These are phyloP conservation scores for Nyctibius bracteatus DNA, from an alignment of 2,113 vertebrate species.

Conservation along the genomic window DNA sequence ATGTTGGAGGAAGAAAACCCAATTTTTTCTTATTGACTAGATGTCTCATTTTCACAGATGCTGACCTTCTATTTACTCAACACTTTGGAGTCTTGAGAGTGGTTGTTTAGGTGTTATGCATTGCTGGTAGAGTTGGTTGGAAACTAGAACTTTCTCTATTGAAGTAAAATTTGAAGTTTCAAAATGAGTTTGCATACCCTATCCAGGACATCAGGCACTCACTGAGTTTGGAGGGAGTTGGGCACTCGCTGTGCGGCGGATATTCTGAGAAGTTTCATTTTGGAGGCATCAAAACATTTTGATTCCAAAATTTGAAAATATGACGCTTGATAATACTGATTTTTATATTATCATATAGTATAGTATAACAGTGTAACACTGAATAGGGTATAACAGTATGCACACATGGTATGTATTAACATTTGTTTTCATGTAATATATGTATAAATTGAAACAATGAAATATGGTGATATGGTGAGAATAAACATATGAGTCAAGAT, in stretches of 20 bases:
- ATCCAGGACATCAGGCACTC: background rate
- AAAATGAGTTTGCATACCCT: background rate
- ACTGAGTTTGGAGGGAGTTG: background rate
- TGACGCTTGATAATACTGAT: background rate
- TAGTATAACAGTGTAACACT: background rate
- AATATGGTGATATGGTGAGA: background rate
- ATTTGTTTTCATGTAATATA: background rate
- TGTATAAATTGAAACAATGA: slow-evolving; percentile 4
- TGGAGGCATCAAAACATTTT: background rate
- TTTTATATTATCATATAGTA: background rate
- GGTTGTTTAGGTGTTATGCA: background rate
- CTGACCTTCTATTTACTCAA: background rate
- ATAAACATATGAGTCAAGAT: background rate
- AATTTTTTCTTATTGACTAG: background rate
- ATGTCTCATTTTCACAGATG: background rate
- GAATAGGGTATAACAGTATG: background rate
- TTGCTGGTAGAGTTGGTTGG: background rate
- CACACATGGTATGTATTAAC: background rate
- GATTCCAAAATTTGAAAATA: slow-evolving; percentile 2
- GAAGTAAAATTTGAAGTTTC: background rate
- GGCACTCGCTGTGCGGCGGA: rapidly evolving
- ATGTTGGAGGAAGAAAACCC: background rate
- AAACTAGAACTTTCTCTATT: background rate
- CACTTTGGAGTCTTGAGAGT: background rate
- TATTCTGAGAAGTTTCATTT: background rate